Base-by-base conservation (phyloP, 1,140 invertebrate genomes). In the Tetragnatha versicolor region DNA sequence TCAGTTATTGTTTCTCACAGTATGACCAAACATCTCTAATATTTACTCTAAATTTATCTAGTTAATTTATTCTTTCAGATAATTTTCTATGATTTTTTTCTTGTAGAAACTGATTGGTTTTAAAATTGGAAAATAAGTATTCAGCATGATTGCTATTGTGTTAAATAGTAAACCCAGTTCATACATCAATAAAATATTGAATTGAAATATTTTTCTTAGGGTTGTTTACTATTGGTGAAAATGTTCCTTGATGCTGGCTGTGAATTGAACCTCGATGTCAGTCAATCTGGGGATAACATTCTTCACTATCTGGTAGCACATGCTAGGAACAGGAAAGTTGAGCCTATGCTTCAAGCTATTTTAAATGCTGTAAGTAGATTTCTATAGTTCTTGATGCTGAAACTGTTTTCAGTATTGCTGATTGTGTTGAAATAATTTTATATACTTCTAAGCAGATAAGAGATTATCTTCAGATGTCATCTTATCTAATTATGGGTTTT, bases 231-330 rank as follows among this genome's bases (percentile, higher is more conserved):
- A 12, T 72, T 82, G 49, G 84, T 86, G 39, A 82, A 85, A 79
- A 81, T 84, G 58, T 81, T 87, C 58, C 82, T 87, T 29, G 82
- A 84, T 39, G 81, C 82, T 55, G 85, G 85, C 29, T 85, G 83
- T 55, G 79, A 81, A n/a, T 82, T 87, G 12, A 83, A 85, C 29
- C 80, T 83, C 7, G 84, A 85, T 72, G 84, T 85, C 31, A 83
- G 85, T 37, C 79, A 83, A 9, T 79, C 82, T 65, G 84, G 84
- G 31, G 82, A 86, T 45, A 87, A 84, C 53, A 79, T 86, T 27
- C 80, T 87, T 3, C 86, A 87, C 81, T 76, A 83, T 14, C 83
- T 87, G 80, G 85, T 85, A 82, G 35, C 85, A 82, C 80, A 84
- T 83, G 80, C 80, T 7, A 53, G 70, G 1, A 79, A 82, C 14